phyloP scores from a whole-genome alignment of 2,113 vertebrate genomes.

The Trogon melanurus region DNA sequence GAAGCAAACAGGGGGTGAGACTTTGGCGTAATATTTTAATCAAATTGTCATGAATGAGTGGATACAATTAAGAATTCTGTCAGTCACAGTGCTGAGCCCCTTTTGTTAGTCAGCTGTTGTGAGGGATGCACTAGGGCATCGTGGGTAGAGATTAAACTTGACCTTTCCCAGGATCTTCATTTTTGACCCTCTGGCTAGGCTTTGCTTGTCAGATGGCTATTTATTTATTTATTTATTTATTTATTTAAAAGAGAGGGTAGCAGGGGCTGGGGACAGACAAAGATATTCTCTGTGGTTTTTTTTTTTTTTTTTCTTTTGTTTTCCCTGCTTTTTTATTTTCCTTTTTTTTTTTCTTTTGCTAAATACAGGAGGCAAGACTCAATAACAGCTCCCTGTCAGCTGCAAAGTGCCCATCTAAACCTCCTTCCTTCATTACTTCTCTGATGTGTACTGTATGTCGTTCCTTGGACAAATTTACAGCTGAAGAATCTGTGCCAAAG shows the following conservation, averaged over 20 bases:
- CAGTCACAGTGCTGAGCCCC: conserved; percentile 90
- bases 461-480: conserved; percentile 53
- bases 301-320: not conserved
- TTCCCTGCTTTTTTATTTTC: not conserved
- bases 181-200: conserved; percentile 77
- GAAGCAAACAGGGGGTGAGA: conserved; percentile 99
- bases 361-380: conserved; percentile 1
- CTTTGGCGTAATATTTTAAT: conserved; percentile 99
- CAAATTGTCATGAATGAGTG: conserved; percentile 99
- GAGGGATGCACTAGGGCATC: conserved; percentile 75
- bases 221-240: not conserved
- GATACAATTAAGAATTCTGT: conserved; percentile 99
- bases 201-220: conserved; percentile 72
- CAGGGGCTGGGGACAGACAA: conserved; percentile 12
- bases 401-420: conserved; percentile 1
- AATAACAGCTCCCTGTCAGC: not conserved
- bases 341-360: not conserved
- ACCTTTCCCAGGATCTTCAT: conserved; percentile 81
- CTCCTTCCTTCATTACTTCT: conserved; percentile 36
- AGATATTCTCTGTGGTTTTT: not conserved
- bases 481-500: conserved; percentile 62
- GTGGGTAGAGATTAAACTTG: conserved; percentile 78
- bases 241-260: not conserved
- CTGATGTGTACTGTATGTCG: conserved; percentile 19
- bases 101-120: conserved; percentile 87